Evolutionary conservation across 2,113 vertebrate species (phyloP).

Genomic region (Notechis scutatus): DNA sequence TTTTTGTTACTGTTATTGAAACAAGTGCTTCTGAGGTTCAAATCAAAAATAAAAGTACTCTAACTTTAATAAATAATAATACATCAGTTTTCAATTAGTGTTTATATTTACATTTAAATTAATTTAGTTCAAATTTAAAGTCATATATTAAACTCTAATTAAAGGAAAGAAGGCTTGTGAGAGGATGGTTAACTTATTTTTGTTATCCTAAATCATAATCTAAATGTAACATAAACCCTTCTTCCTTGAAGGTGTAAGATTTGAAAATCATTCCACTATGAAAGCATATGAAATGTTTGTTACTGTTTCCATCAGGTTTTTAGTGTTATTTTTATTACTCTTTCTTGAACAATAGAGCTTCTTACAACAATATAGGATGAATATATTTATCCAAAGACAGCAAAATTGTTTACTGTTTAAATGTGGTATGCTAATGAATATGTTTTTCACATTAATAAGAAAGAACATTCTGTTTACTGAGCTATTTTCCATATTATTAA

Average conservation of each 20-base stretch:
- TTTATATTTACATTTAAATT: not conserved
- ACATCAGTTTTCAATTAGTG: not conserved
- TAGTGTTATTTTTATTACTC: not conserved
- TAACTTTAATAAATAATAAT: not conserved
- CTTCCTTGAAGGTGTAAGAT: not conserved
- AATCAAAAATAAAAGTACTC: not conserved
- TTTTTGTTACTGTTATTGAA: not conserved
- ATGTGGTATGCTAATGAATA: not conserved
- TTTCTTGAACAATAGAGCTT: not conserved
- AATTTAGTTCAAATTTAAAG: not conserved
- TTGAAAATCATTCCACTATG: not conserved
- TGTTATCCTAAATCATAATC: not conserved
- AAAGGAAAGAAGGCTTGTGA: not conserved
- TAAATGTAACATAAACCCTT: not conserved
- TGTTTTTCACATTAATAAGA: slow-evolving; percentile 19
- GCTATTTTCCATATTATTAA: slow-evolving; percentile 9
- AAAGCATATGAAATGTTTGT: not conserved
- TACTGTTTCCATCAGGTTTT: not conserved
- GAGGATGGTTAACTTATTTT: not conserved
- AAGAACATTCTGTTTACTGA: slow-evolving; percentile 10
- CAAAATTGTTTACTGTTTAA: not conserved
- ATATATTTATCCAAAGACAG: not conserved
- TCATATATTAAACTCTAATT: not conserved
- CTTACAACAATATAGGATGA: not conserved
- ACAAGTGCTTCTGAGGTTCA: not conserved